Evolutionary conservation across 2,113 vertebrate species (phyloP), one percentile per base, ranked within the genome.

Genomic region (Heteronetta atricapilla): DNA sequence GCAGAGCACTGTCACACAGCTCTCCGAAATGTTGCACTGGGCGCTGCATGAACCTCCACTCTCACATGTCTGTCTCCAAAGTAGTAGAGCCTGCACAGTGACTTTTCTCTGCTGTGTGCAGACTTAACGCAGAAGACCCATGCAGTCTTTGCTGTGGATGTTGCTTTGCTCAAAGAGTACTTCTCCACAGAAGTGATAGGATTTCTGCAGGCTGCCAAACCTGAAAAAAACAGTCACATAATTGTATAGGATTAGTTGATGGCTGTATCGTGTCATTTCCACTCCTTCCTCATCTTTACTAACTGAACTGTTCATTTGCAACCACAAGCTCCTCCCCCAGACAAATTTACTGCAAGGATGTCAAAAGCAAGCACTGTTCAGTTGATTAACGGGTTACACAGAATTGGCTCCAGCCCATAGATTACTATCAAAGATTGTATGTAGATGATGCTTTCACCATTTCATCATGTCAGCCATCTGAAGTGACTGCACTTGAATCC

Each of bases 301-400:
- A 74, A 93, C 82, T 55, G 62, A 94, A 58, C 48, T 26, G 46
- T 52, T 94, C 25, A 42, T 89, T 59, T 95, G 81, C 74, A 85
- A 44, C 60, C 42, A 31, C 81, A 76, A 40, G 12, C 53, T 92
- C 36, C 63, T 88, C 58, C 44, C 36, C 26, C 36, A 72, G 38
- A 53, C 80, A 28, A 89, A 63, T 46, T 80, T 74, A 59, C 33
- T 80, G 31, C 25, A 59, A 80, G 82, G 25, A 42, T 85, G 44
- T 17, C 76, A 42, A n/a, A 85, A 76, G 36, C 76, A 76, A 87
- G 3, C 40, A 46, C 36, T 1, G 1, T 36, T 93, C 34, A 40
- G 20, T 55, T 83, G 80, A 73, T 86, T 72, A 36, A 72, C 6
- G 0, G 0, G 7, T 87, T 79, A 38, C 34, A 56, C 4, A 48